Percentiles rank a stretch among this genome's conserved stretches.
Conservation (phyloP, 2,797 vertebrate genomes). For the Linurgus olivaceus region DNA sequence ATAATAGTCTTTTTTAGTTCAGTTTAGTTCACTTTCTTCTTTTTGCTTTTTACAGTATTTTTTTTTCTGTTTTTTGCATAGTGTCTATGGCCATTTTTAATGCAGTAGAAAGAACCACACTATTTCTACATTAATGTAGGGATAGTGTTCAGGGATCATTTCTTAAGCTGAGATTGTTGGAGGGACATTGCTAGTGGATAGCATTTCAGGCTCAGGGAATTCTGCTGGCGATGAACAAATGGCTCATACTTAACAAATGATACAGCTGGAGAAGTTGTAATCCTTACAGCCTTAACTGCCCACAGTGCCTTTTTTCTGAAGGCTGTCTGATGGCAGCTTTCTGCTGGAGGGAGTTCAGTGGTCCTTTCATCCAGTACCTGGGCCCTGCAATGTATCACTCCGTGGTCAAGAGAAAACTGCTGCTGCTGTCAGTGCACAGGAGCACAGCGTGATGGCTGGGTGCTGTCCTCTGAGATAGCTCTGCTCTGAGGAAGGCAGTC, state of each 20-base stretch:
- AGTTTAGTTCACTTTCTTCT: not conserved
- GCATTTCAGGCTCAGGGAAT: not conserved
- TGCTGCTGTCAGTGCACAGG: not conserved
- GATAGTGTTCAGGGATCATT: not conserved
- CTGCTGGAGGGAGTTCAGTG: not conserved
- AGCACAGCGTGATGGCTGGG: not conserved
- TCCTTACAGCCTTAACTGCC: not conserved
- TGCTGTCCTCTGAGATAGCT: not conserved
- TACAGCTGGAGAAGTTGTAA: not conserved
- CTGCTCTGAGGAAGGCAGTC: not conserved
- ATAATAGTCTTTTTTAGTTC: not conserved
- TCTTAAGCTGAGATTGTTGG: not conserved
- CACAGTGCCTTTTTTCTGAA: not conserved
- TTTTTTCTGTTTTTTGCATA: not conserved
- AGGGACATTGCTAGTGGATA: not conserved
- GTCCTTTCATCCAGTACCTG: not conserved
- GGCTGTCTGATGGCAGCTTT: not conserved
- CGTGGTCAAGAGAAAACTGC: accelerated
- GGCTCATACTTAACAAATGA: not conserved
- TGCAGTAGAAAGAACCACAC: not conserved
- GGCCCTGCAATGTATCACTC: not conserved
- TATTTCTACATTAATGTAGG: not conserved
- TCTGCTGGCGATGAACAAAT: not conserved
- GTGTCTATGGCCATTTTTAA: not conserved
- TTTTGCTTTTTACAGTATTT: not conserved